Base-by-base conservation (phyloP, 2,888 invertebrate genomes). In the Pristionchus entomophagus region DNA sequence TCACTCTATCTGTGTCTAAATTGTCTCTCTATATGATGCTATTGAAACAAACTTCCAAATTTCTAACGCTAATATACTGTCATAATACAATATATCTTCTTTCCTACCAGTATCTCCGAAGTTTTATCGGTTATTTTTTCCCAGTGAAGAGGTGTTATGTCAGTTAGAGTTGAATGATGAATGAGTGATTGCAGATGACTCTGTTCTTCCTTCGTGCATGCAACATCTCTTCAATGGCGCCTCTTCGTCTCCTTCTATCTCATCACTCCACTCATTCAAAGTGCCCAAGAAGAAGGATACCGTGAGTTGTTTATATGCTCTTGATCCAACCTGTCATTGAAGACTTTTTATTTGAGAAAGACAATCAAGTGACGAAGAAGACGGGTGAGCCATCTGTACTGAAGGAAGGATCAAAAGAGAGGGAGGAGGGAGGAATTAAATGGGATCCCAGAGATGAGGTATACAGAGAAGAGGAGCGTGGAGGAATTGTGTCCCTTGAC, bases 241-340 rank as follows among this genome's bases (percentile, higher is more conserved):
- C 3, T 14, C 35, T 3, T 14, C 17, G 12, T 12, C 65, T 19
- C 17, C 65, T 17, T 14, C 35, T 26, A 26, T 12, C 14, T 2
- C 6, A 32, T 65, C 32, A 1, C 62, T 65, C 65, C 14, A 35
- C 35, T 14, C 32, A 17, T 65, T 65, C 35, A 65, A 14, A 65
- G 65, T 65, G 35, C 65, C 65, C 35, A 65, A 65, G 65, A 65
- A 65, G 65, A 65, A 65, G 65, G 65, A 65, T 2, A 35, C 29
- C n/a, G 59, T n/a, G n/a, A n/a, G n/a, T n/a, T n/a, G n/a, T n/a
- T n/a, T n/a, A n/a, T 59, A 59, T 8, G 26, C 22, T 4, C 51
- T 51, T 0, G 22, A 22, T 17, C n/a, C 56, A 56, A 4, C n/a
- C 56, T 17, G 14, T 19, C 51, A n/a, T n/a, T n/a, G n/a, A n/a